Evolutionary conservation across 2,113 vertebrate species (phyloP).

Genomic region (Trogon melanurus): DNA sequence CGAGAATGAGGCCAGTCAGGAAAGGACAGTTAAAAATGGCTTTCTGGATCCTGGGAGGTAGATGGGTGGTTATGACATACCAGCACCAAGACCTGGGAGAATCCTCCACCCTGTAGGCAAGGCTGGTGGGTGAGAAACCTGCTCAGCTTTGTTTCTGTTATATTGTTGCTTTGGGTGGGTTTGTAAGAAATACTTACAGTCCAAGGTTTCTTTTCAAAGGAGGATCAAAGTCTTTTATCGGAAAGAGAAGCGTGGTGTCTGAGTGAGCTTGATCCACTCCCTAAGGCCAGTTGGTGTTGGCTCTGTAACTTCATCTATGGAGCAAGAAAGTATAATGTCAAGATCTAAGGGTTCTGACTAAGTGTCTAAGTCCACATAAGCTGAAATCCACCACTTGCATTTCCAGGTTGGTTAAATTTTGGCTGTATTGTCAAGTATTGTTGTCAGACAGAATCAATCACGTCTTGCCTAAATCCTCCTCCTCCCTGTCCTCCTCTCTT

Average conservation of each 20-base stretch:
- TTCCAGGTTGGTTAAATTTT: background rate
- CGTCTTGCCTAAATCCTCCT: background rate
- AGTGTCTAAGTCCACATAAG: background rate
- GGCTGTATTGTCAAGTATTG: background rate
- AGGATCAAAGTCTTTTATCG: background rate
- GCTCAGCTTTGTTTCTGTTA: background rate
- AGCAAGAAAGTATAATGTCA: background rate
- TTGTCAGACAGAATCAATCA: background rate
- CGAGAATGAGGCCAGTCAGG: background rate
- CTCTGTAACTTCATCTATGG: background rate
- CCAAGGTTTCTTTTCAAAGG: background rate
- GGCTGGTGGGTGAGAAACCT: background rate
- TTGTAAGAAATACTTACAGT: background rate
- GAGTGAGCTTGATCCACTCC: background rate
- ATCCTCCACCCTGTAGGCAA: background rate
- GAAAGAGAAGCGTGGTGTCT: background rate
- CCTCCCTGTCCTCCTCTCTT: background rate
- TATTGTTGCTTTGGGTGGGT: background rate
- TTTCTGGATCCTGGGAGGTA: background rate
- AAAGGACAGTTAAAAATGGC: background rate
- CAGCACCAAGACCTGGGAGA: too few species aligned
- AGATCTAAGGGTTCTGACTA: background rate
- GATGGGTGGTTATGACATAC: accelerated
- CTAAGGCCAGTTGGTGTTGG: background rate
- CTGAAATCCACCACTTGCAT: background rate